phyloP scores from a whole-genome alignment of 2,113 vertebrate species.

The Sinocyclocheilus anophthalmus region DNA sequence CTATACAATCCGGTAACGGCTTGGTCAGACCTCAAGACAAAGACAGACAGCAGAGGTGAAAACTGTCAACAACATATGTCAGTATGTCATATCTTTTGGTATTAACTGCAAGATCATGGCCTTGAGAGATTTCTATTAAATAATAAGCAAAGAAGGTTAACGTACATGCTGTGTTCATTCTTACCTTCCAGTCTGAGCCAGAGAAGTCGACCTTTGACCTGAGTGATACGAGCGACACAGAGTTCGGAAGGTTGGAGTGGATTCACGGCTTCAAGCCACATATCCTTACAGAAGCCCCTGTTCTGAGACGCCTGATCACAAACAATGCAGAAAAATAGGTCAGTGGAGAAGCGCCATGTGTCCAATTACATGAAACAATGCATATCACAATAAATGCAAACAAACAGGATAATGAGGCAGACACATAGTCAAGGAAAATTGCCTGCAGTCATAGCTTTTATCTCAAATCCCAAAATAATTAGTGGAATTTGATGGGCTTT shows the following conservation, averaged over 20 bases:
- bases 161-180: background rate
- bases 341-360: background rate
- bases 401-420: background rate
- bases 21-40: conserved; percentile 78
- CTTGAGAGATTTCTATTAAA: background rate
- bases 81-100: background rate
- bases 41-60: conserved; percentile 3
- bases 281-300: conserved; percentile 88
- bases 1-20: conserved; percentile 85
- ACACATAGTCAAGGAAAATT: background rate
- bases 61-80: background rate
- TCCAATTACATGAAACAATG: conserved; percentile 17
- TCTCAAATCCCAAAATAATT: background rate
- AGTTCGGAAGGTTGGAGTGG: conserved; percentile 85
- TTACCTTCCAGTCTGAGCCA: conserved; percentile 95
- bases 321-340: conserved; percentile 6
- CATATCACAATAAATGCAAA: background rate
- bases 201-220: conserved; percentile 88
- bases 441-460: background rate
- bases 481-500: background rate
- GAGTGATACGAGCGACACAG: conserved; percentile 88
- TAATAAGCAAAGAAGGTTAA: background rate
- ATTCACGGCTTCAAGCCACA: conserved; percentile 94
- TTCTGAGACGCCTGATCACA: conserved; percentile 71
- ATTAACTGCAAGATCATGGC: background rate